Base-by-base conservation (phyloP, 2,113 vertebrate genomes). In the Catharus fuscescens region DNA sequence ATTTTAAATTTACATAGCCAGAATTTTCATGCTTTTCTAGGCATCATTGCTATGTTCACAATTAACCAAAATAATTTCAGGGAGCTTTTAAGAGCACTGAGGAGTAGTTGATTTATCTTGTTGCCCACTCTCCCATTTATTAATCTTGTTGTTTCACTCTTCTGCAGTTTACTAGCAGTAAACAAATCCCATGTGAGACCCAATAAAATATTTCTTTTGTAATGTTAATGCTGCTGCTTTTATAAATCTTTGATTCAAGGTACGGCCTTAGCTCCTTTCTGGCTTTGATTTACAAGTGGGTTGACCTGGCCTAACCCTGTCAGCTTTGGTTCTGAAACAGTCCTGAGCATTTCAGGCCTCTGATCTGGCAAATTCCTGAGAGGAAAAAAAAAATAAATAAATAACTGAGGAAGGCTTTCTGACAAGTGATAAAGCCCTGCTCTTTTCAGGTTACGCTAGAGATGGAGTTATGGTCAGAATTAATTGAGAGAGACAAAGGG, bases 291-390 rank as follows among this genome's bases (percentile, higher is more conserved):
- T 97, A 95, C 12, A 1, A 91, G 42, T 36, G 89, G 56, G n/a
- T 50, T 97, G 92, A 97, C 96, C 96, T 80, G 57, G 80, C 92
- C 94, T 97, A 95, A 97, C 94, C 94, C 86, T 94, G 74, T 95
- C 90, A 97, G 85, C 73, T 86, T 96, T 83, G 83, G 59, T 77
- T 96, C 81, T 91, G 82, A 97, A 64, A 48, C 57, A 96, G 56
- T 62, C 50, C 52, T 92, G 57, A 91, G 92, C 82, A 96, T 94
- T 96, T 87, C 12, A 18, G 74, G 36, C 40, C 76, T 95, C 83
- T 93, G 92, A 97, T 95, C 64, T 92, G 74, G 67, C 73, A 86
- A 83, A 94, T 73, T 96, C 70, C 95, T 80, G n/a, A 87, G 87
- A 97, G 88, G 20, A 72, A 95, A 92, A 94, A 81, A 74, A 95